Conservation (phyloP, 2,113 vertebrate species). For the Cynocephalus volans region DNA sequence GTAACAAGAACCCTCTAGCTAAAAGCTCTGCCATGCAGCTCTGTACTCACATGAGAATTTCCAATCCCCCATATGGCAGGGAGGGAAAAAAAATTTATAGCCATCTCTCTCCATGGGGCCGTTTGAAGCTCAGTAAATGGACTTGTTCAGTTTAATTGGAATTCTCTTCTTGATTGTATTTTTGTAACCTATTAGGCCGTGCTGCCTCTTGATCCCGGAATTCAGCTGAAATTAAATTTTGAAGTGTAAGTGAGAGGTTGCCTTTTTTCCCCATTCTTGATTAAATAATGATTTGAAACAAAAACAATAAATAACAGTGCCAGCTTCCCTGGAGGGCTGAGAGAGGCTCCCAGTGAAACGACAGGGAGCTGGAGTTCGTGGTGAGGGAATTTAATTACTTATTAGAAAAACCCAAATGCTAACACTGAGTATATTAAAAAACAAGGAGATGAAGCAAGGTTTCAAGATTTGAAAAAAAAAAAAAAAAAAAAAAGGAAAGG, state of each 20-base stretch:
- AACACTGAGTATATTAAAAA: constrained; percentile 73
- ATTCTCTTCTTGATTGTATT: constrained; percentile 85
- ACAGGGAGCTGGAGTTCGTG: constrained; percentile 73
- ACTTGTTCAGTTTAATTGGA: constrained; percentile 88
- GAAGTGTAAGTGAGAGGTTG: constrained; percentile 84
- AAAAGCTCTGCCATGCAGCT: not conserved
- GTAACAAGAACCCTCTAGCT: constrained; percentile 63
- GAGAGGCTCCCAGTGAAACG: constrained; percentile 75
- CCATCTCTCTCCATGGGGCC: constrained; percentile 79
- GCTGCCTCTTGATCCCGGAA: constrained; percentile 84
- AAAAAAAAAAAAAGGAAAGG: not conserved
- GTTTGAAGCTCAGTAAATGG: constrained; percentile 86
- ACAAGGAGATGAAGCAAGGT: constrained; percentile 58
- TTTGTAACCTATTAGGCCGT: constrained; percentile 86
- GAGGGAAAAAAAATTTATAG: constrained; percentile 71
- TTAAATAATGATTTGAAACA: constrained; percentile 89
- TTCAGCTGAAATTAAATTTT: constrained; percentile 84
- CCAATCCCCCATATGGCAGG: constrained; percentile 68
- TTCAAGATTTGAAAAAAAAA: not conserved
- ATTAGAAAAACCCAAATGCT: constrained; percentile 78
- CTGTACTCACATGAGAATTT: constrained; percentile 53
- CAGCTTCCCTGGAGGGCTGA: constrained; percentile 82
- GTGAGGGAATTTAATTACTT: constrained; percentile 87
- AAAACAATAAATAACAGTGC: constrained; percentile 85
- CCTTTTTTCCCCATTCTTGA: constrained; percentile 80